These are phyloP conservation scores for Craniophora ligustri DNA, from an alignment of 2,888 invertebrate species.

Conservation along the genomic window DNA sequence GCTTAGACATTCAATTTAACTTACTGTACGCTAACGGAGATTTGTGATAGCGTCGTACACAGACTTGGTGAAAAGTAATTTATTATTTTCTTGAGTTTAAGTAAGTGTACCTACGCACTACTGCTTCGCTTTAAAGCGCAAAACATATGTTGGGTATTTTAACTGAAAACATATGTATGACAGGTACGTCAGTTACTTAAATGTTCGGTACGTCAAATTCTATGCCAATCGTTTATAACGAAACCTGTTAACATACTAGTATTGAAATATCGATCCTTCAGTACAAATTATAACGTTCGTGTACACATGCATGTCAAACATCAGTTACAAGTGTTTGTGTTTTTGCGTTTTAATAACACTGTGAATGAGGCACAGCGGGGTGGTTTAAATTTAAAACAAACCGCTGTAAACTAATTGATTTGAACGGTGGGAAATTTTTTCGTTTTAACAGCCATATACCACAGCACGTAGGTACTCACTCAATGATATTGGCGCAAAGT, in stretches of 20 bases:
- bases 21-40: slow-evolving; percentile 76
- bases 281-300: slow-evolving; percentile 35
- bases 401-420: slow-evolving; percentile 13
- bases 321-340: slow-evolving; percentile 46
- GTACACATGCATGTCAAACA: slow-evolving; percentile 46
- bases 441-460: slow-evolving; percentile 5
- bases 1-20: slow-evolving; percentile 84
- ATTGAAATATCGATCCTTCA: slow-evolving; percentile 3
- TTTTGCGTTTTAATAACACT: slow-evolving; percentile 45
- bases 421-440: slow-evolving; percentile 14
- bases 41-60: slow-evolving; percentile 69
- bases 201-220: slow-evolving; percentile 1
- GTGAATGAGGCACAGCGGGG: slow-evolving; percentile 10
- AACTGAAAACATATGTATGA: neutral
- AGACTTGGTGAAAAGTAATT: slow-evolving; percentile 56
- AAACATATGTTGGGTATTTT: slow-evolving; percentile 2
- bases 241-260: slow-evolving; percentile 2
- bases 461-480: neutral
- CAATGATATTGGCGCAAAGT: slow-evolving; percentile 20
- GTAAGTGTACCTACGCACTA: slow-evolving; percentile 28
- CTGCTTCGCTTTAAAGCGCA: slow-evolving; percentile 8
- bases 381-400: slow-evolving; percentile 33
- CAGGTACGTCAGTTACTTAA: neutral
- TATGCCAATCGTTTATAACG: slow-evolving; percentile 16
- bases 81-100: slow-evolving; percentile 54